Base-by-base conservation (phyloP, 2,888 invertebrate species). In the Lithophane ornitopus region DNA sequence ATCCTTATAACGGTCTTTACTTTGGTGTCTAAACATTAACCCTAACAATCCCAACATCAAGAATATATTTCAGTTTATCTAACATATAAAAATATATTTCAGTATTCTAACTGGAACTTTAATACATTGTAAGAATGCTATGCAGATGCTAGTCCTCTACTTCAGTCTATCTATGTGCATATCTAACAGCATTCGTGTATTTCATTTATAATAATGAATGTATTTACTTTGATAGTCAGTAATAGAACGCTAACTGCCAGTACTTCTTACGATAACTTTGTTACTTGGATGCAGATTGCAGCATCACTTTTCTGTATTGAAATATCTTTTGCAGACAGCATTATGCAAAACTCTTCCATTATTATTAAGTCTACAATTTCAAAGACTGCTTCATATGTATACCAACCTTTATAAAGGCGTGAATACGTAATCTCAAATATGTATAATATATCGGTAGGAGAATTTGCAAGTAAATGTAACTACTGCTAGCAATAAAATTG, bases 391-490 rank as follows among this genome's bases (percentile, higher is more conserved):
- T 76, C 41, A 59, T 54, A 22, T 82, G 68, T 83, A 66, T 34
- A 78, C 41, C 26, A 59, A 66, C 76, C 80, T 67, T 80, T 73
- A 80, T 63, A 34, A 65, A 54, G 56, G 49, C 11, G 65, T 77
- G 46, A 49, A 41, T 68, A 54, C 49, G 41, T 67, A 62, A 70
- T 74, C 52, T 58, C 58, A 56, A 84, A 54, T 77, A 74, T 69
- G 62, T 80, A 67, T 74, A 66, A 67, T 68, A 66, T 72, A 74
- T 69, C 34, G 49, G 58, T 74, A 61, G 12, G 19, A 67, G 46
- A 67, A 81, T 86, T 78, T 81, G 80, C 81, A 86, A 52, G 79
- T 65, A 80, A 89, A 90, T 89, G 81, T 85, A n/a, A n/a, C n/a
- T n/a, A 82, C 67, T 71, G 72, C 79, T 81, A 75, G 65, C 76